phyloP scores from a whole-genome alignment of 2,797 vertebrate species.

The Fratercula arctica region DNA sequence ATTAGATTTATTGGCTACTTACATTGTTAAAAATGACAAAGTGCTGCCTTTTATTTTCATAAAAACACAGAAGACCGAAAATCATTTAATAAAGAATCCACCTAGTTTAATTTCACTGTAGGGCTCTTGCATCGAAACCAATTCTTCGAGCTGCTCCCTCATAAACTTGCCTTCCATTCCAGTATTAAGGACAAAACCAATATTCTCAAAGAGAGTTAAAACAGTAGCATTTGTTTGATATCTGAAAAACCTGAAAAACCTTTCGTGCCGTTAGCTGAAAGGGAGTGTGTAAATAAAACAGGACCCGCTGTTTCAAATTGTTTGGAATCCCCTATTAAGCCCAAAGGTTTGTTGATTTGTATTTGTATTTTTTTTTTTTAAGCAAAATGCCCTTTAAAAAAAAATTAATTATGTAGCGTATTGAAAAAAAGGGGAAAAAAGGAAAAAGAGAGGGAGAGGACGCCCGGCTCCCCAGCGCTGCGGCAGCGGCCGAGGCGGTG shows the following conservation, averaged over 20 bases:
- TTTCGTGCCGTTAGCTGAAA: neutral
- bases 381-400: neutral
- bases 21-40: slow-evolving; percentile 80
- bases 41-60: slow-evolving; percentile 78
- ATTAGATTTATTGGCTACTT: slow-evolving; percentile 79
- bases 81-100: slow-evolving; percentile 74
- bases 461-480: neutral
- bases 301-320: neutral
- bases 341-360: neutral
- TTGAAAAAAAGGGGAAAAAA: fast-evolving
- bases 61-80: slow-evolving; percentile 73
- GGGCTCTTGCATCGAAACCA: slow-evolving; percentile 36
- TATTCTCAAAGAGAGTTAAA: neutral
- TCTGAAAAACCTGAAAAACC: neutral
- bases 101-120: slow-evolving; percentile 66
- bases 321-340: neutral
- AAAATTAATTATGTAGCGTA: neutral
- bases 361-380: neutral
- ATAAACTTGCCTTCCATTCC: neutral
- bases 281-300: neutral
- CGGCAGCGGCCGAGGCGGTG: neutral
- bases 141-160: neutral
- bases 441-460: neutral
- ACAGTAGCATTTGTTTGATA: neutral
- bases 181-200: neutral